Conservation (phyloP, 2,113 vertebrate species). For the Amphilophus citrinellus region DNA sequence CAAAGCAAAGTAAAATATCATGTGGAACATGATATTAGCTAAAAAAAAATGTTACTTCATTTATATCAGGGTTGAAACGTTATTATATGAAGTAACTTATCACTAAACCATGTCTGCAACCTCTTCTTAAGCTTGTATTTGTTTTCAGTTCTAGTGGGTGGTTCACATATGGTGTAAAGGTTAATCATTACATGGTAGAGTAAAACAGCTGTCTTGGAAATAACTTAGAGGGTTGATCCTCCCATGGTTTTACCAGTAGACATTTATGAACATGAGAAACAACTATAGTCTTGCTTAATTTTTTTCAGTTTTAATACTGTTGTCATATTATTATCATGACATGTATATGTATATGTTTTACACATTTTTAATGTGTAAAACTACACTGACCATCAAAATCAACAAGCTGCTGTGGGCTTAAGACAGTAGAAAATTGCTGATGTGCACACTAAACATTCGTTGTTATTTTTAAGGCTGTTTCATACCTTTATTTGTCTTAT, state of each 20-base stretch:
- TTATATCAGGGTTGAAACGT: background rate
- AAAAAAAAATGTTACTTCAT: background rate
- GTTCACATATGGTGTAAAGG: background rate
- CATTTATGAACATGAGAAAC: rapidly evolving
- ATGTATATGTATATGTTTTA: too few relatives aligned
- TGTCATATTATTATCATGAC: background rate
- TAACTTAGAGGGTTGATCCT: background rate
- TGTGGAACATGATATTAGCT: background rate
- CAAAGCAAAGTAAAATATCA: too few relatives aligned
- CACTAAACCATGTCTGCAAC: background rate
- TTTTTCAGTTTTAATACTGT: background rate
- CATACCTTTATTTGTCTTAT: too few relatives aligned
- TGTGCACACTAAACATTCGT: too few relatives aligned
- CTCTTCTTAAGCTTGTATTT: background rate
- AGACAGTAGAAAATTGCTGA: too few relatives aligned
- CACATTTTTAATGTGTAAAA: too few relatives aligned
- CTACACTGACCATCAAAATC: too few relatives aligned
- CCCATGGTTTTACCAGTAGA: background rate
- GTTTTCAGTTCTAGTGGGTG: background rate
- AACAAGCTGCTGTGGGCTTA: too few relatives aligned
- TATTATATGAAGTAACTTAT: background rate
- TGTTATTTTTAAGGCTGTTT: too few relatives aligned
- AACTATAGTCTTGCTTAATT: background rate
- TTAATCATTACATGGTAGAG: background rate
- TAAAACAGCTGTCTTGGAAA: background rate